Evolutionary conservation across 1,140 invertebrate species (phyloP).

Genomic region (Hesperophylax magnus): DNA sequence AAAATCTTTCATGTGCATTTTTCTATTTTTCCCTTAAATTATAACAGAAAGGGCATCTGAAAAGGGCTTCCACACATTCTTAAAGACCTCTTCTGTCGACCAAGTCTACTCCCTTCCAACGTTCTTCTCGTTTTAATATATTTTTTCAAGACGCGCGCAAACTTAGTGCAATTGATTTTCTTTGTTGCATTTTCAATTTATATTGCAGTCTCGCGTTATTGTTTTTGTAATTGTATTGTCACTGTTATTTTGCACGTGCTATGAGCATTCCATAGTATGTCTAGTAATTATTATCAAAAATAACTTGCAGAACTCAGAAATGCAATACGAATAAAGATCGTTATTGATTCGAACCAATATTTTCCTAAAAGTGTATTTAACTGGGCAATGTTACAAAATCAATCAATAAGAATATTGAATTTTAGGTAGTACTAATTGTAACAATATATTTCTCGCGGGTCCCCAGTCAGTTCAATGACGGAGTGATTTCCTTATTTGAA

Average conservation of each 20-base stretch:
- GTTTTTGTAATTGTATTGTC: not conserved
- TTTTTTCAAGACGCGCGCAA: conserved; percentile 1
- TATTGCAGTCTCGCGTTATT: not conserved
- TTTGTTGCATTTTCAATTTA: conserved; percentile 18
- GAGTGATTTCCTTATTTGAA: not conserved
- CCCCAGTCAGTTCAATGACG: too few relatives aligned
- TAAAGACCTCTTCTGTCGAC: not conserved
- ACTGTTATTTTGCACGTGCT: too few relatives aligned
- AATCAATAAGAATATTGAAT: too few relatives aligned
- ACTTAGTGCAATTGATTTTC: conserved; percentile 32
- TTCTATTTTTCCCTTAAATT: conserved; percentile 20
- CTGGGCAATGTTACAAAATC: too few relatives aligned
- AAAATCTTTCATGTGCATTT: conserved; percentile 38
- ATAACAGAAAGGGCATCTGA: conserved; percentile 23
- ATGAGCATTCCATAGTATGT: too few relatives aligned
- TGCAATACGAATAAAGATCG: too few relatives aligned
- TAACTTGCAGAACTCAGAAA: too few relatives aligned
- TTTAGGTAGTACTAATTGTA: too few relatives aligned
- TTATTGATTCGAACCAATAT: too few relatives aligned
- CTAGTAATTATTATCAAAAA: too few relatives aligned
- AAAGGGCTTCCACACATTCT: not conserved
- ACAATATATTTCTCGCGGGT: too few relatives aligned
- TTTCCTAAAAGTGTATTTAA: too few relatives aligned
- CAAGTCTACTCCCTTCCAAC: not conserved
- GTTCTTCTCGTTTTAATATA: not conserved